Conservation (phyloP, 2,888 invertebrate species). For the Noctua janthina region DNA sequence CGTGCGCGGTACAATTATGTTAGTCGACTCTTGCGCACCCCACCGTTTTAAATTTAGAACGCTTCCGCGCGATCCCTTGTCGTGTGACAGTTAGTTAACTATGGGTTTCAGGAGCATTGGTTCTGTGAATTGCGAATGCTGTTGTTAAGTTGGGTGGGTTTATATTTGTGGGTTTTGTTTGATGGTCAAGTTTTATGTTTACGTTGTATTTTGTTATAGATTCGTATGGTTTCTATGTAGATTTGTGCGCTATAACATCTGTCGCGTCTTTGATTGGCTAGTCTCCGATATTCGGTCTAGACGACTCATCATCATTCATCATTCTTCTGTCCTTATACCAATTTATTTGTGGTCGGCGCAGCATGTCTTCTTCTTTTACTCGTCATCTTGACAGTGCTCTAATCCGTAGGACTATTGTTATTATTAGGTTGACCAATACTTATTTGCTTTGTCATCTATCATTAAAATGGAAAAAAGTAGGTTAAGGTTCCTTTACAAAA, state of each 20-base stretch:
- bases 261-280: neutral
- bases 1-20: constrained; percentile 76
- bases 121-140: constrained; percentile 29
- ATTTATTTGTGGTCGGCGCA: too few species aligned
- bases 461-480: neutral
- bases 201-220: neutral
- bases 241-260: neutral
- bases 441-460: neutral
- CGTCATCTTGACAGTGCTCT: too few species aligned
- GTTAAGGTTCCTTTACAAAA: neutral
- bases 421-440: neutral
- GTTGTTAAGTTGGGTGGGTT: neutral
- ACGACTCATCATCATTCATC: too few species aligned
- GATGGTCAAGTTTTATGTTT: constrained; percentile 5
- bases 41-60: constrained; percentile 75
- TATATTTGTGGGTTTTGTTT: neutral
- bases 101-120: constrained; percentile 66
- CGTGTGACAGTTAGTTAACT: constrained; percentile 67
- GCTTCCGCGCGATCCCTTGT: constrained; percentile 73
- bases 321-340: too few species aligned
- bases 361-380: too few species aligned
- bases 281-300: neutral
- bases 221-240: neutral
- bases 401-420: neutral
- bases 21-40: constrained; percentile 65